Evolutionary conservation across 1,140 invertebrate species (phyloP).

Genomic region (Drosophila grimshawi): DNA sequence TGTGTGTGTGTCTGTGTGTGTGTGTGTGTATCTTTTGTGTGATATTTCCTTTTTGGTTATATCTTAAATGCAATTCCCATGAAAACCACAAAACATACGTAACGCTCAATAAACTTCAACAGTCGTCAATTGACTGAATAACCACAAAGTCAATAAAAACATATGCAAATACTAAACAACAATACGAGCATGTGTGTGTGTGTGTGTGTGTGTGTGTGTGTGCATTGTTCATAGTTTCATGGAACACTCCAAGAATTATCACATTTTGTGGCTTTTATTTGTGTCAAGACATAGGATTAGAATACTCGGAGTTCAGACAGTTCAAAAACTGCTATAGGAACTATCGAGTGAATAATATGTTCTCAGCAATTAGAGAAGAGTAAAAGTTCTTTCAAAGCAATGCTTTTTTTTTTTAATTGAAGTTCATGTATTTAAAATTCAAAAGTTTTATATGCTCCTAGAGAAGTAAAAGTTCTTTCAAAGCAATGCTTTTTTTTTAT

Average conservation of each 20-base stretch:
- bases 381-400: too few species aligned
- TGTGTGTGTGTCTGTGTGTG: constrained; percentile 1
- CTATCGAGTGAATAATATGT: too few species aligned
- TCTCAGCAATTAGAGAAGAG: too few species aligned
- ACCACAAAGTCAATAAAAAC: constrained; percentile 24
- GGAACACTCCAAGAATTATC: background rate
- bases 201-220: constrained; percentile 1
- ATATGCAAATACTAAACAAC: constrained; percentile 6
- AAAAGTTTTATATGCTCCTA: too few species aligned
- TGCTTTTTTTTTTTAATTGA: too few species aligned
- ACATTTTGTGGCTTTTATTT: constrained; percentile 10
- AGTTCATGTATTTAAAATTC: too few species aligned
- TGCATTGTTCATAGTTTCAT: background rate
- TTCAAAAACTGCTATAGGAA: background rate
- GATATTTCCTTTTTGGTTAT: constrained; percentile 12
- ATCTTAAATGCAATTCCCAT: constrained; percentile 10
- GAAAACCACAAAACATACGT: constrained; percentile 26
- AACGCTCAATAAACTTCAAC: constrained; percentile 33
- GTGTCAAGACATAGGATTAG: constrained; percentile 24
- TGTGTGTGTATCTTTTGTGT: background rate
- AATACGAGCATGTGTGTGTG: background rate
- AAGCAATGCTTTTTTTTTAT: too few species aligned
- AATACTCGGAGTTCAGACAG: background rate
- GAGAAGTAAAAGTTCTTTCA: too few species aligned
- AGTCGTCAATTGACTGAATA: constrained; percentile 24